Evolutionary conservation across 2,888 invertebrate genomes (phyloP).

Genomic region (Matsumyia berberina): DNA sequence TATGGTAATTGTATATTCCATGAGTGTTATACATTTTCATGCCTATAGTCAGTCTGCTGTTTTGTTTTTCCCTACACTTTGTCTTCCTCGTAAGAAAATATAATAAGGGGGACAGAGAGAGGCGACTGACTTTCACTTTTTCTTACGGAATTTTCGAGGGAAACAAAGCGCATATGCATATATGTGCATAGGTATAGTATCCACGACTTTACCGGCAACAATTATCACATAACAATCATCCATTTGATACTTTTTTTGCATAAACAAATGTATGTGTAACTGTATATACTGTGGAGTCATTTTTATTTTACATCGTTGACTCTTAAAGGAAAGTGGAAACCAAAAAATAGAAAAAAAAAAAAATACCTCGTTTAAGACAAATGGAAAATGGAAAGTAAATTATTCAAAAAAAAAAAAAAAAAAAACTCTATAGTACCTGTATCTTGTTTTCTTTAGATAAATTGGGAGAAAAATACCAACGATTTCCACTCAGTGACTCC

Average conservation of each 20-base stretch:
- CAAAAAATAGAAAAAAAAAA: conserved; percentile 6
- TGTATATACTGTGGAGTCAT: background rate
- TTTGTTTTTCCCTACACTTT: conserved; percentile 14
- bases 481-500: conserved; percentile 62
- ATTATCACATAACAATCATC: conserved; percentile 66
- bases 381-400: conserved; percentile 57
- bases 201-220: conserved; percentile 66
- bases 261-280: conserved; percentile 8
- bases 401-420: conserved; percentile 17
- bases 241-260: conserved; percentile 35
- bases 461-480: conserved; percentile 47
- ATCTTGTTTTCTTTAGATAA: conserved; percentile 28
- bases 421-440: background rate
- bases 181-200: conserved; percentile 34
- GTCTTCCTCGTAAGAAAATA: conserved; percentile 45
- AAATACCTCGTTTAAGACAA: conserved; percentile 26
- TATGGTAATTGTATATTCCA: conserved; percentile 69
- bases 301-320: conserved; percentile 39
- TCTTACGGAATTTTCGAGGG: conserved; percentile 40
- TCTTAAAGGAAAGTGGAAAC: conserved; percentile 51
- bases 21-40: conserved; percentile 63
- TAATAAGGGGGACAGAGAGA: conserved; percentile 32
- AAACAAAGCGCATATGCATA: conserved; percentile 24
- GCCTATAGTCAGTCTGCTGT: conserved; percentile 18
- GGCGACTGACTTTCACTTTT: conserved; percentile 70